Base-by-base conservation (phyloP, 2,113 vertebrate genomes). In the Urocolius indicus region DNA sequence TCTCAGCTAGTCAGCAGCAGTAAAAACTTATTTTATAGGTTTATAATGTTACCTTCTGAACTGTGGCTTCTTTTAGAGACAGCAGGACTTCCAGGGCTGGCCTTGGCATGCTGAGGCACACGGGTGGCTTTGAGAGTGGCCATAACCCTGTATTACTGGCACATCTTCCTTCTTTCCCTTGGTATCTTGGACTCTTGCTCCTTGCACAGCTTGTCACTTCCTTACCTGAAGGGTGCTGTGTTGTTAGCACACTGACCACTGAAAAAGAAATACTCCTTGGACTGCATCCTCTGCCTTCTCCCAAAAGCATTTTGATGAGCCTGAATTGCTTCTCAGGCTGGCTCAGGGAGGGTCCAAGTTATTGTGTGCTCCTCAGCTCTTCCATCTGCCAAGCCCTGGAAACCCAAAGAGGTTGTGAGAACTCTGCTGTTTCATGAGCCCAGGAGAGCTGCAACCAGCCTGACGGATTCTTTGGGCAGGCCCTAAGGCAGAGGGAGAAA, bases 21-120 rank as follows among this genome's bases (percentile, higher is more conserved):
- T 94, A 92, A 94, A 94, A 81, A 68, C 62, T 81, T 67, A 59
- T 85, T 95, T 96, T 93, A 69, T 79, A 91, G 91, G 43, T 96
- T 93, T 91, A 32, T 74, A 61, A 72, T 76, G 66, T 93, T 93
- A 78, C 87, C 67, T 95, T 95, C 85, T 67, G 63, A 17, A 45
- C 45, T 46, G 46, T 76, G 89, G 51, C 81, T 85, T 73, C 90
- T 84, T 90, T 79, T 63, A 48, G 87, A 51, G 84, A 24, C 43
- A 61, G 34, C 19, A 13, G 10, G 51, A 19, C 59, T 93, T 66
- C 78, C 62, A 82, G 45, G 18, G 26, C 32, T 83, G 67, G 63
- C 67, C 41, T 51, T 72, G 32, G 57, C 62, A 30, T 1, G 0
- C 34, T 43, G 73, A 68, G 79, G 12, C 57, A 4, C 38, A 46